Evolutionary conservation across 2,113 vertebrate species (phyloP).

Genomic region (Suricata suricatta): DNA sequence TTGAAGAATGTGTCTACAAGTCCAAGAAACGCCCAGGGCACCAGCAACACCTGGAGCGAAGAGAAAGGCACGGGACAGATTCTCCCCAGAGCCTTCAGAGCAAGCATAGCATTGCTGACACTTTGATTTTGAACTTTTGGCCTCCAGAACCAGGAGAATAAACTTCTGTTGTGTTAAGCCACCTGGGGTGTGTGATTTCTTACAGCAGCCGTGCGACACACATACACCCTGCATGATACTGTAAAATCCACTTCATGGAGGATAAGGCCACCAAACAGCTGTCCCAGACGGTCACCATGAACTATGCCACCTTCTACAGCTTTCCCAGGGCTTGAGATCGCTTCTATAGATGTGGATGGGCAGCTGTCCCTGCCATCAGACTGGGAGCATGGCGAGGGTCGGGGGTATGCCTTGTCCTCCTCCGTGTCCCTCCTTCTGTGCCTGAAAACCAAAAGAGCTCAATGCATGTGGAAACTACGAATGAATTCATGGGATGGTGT

Average conservation of each 20-base stretch:
- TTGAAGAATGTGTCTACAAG: not conserved
- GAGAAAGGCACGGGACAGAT: accelerated
- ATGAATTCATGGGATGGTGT: not conserved
- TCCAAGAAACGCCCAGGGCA: not conserved
- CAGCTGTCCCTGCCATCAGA: not conserved
- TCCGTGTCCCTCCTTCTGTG: not conserved
- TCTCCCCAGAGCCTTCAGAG: not conserved
- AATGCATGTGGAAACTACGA: not conserved
- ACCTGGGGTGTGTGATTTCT: not conserved
- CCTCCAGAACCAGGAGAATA: not conserved
- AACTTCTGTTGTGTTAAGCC: not conserved
- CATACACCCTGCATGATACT: too few species aligned
- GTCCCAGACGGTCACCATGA: not conserved
- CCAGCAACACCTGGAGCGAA: not conserved
- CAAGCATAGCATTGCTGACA: not conserved
- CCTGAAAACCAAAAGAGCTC: not conserved
- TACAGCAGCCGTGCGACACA: not conserved
- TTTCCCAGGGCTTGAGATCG: not conserved
- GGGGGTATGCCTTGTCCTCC: not conserved
- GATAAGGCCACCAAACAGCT: not conserved
- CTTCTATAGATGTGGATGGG: not conserved
- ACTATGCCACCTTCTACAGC: not conserved
- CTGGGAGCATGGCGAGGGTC: too few species aligned
- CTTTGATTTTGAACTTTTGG: not conserved
- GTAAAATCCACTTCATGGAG: not conserved